A percentile compares a stretch with the other conserved stretches of the same genome.
Evolutionary conservation across 2,888 invertebrate genomes (phyloP).

Genomic region (Stenoptilia bipunctidactyla): DNA sequence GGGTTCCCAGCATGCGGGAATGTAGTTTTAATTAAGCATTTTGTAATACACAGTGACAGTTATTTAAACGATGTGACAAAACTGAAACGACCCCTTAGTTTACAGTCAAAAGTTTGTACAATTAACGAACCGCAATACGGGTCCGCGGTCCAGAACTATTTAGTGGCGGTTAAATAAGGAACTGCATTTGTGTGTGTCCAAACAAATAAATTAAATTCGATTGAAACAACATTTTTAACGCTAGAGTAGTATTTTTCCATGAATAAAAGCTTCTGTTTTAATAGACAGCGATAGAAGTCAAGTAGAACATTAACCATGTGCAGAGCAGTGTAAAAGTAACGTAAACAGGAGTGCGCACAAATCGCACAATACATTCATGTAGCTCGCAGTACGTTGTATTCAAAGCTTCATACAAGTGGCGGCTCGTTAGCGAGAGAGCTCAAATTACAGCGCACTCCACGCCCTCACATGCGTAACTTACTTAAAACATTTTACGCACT

Average conservation of each 20-base stretch:
- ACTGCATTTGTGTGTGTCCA: no score
- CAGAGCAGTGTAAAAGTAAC: slow-evolving; percentile 10
- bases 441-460: slow-evolving; percentile 46
- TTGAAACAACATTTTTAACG: no score
- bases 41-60: not conserved
- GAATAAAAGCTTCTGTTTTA: no score
- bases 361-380: slow-evolving; percentile 51
- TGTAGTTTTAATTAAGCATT: not conserved
- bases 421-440: slow-evolving; percentile 59
- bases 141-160: not conserved
- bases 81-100: not conserved
- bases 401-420: slow-evolving; percentile 40
- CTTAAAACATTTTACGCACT: not conserved
- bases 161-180: no score
- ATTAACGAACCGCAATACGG: not conserved
- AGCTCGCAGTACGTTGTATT: slow-evolving; percentile 36
- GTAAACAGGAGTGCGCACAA: slow-evolving; percentile 45
- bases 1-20: not conserved
- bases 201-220: no score
- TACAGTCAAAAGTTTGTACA: not conserved
- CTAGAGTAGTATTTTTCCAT: no score
- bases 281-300: slow-evolving; percentile 19
- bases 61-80: not conserved
- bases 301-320: slow-evolving; percentile 1
- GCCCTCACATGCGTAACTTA: slow-evolving; percentile 29